These are phyloP conservation scores for Eurytoma adleriae DNA, from an alignment of 2,888 invertebrate genomes.

Conservation along the genomic window DNA sequence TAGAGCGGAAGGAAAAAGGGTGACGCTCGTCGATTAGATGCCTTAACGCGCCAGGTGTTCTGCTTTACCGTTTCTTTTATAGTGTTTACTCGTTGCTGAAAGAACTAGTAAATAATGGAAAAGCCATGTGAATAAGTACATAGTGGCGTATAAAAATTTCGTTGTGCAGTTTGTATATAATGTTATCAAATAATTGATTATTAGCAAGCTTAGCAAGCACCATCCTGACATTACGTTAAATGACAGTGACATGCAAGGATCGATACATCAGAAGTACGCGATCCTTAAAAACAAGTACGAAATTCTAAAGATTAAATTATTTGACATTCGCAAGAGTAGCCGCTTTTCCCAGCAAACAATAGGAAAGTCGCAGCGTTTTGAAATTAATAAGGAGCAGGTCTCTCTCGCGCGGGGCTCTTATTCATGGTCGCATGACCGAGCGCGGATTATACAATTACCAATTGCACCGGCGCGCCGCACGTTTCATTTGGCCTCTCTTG, in stretches of 20 bases:
- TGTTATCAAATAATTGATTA: not conserved
- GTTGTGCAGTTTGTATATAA: no score
- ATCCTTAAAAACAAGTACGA: no score
- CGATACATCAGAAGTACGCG: no score
- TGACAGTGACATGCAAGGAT: no score
- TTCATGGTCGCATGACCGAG: slow-evolving; percentile 8
- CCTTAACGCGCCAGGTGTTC: slow-evolving; percentile 7
- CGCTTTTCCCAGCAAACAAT: slow-evolving; percentile 41
- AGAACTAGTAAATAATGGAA: no score
- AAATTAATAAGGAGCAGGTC: slow-evolving; percentile 37
- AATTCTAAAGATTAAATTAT: no score
- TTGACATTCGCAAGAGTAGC: not conserved
- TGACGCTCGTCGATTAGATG: slow-evolving; percentile 12
- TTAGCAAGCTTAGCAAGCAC: no score
- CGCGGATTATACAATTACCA: slow-evolving; percentile 50
- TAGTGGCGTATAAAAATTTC: not conserved
- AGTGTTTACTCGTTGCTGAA: not conserved
- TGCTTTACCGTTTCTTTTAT: not conserved
- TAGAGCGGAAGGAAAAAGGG: not conserved
- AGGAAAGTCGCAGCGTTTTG: slow-evolving; percentile 17
- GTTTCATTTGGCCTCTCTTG: slow-evolving; percentile 14
- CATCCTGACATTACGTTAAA: no score
- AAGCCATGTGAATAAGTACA: no score
- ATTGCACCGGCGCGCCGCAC: slow-evolving; percentile 16
- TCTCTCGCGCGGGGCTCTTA: slow-evolving; percentile 28